phyloP scores from a whole-genome alignment of 2,797 vertebrate genomes.

The Diglossa cyanea region DNA sequence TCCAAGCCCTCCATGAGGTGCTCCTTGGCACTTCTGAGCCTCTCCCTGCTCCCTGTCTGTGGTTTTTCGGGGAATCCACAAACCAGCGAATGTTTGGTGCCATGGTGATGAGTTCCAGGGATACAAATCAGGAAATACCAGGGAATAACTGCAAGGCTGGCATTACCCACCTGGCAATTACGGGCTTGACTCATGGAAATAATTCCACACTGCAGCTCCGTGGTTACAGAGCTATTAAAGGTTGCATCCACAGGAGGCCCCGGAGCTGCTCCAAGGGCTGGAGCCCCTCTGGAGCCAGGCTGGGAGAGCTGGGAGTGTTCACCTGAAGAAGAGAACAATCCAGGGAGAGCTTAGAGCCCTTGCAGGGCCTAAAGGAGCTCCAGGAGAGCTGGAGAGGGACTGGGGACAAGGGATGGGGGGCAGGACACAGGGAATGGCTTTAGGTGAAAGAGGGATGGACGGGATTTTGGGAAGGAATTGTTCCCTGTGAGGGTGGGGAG shows the following conservation, averaged over 20 bases:
- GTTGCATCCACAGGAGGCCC: not conserved
- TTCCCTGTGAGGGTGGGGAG: rapidly evolving
- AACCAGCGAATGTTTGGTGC: not conserved
- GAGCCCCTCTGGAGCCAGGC: not conserved
- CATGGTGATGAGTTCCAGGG: not conserved
- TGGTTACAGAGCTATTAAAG: not conserved
- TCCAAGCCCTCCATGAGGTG: not conserved
- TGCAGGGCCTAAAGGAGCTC: rapidly evolving
- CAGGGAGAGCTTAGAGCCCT: rapidly evolving
- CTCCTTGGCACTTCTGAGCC: not conserved
- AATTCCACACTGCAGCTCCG: not conserved
- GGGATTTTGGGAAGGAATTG: not conserved
- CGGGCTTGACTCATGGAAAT: slow-evolving; percentile 10
- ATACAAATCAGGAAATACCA: slow-evolving; percentile 3
- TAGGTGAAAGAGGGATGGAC: rapidly evolving
- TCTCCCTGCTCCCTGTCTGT: not conserved
- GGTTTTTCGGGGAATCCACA: not conserved
- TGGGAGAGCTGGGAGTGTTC: not conserved
- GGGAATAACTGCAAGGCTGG: not conserved
- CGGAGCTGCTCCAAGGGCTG: rapidly evolving
- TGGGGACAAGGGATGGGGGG: not conserved
- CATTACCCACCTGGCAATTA: not conserved
- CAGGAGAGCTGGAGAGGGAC: not conserved
- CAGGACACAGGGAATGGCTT: not conserved
- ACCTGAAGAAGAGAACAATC: not conserved